Base-by-base conservation (phyloP, 2,888 invertebrate species). In the Ectemnius cavifrons region DNA sequence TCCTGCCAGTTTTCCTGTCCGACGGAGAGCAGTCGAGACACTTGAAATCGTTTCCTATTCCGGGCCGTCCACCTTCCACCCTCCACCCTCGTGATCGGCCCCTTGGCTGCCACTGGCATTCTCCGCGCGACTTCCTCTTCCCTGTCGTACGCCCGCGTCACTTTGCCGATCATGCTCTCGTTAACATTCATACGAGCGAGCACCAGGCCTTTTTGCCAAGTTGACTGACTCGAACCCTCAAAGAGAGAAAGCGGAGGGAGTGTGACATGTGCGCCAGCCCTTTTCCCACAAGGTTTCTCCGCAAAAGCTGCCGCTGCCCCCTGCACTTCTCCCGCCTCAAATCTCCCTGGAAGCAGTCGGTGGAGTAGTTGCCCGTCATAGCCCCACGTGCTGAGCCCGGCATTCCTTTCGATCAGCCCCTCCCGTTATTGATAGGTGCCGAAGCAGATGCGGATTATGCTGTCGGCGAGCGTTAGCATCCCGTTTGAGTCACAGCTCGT, bases 151-250 rank as follows among this genome's bases (percentile, higher is more conserved):
- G 37, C 37, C 1, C 37, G 37, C 37, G 37, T 37, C 57, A 64
- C 68, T 75, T 79, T 68, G 63, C 73, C 78, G 79, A 82, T 83
- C 81, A 71, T 77, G 81, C 73, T 67, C 82, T 84, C 80, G 82
- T 84, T 84, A 84, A 80, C 80, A 82, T 84, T 83, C 83, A 78
- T 82, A 79, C 80, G 67, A 75, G 79, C 71, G 73, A 69, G 73
- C 69, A 58, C 75, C 62, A 60, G 73, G 75, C 75, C 83, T 76
- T 80, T 84, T 80, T 76, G 71, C 75, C 73, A 78, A 83, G 81
- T 83, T 75, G 68, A 73, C 77, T 75, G 68, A 67, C 63, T 73
- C 83, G 37, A 37, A 37, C 37, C 71, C 79, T 74, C 71, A 71
- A 77, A 78, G 68, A 67, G 75, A 76, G 76, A 73, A 77, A 73